A percentile compares a stretch with the other conserved stretches of the same genome.
Evolutionary conservation across 2,888 invertebrate genomes (phyloP).

Genomic region (Rhyacophila evoluta): DNA sequence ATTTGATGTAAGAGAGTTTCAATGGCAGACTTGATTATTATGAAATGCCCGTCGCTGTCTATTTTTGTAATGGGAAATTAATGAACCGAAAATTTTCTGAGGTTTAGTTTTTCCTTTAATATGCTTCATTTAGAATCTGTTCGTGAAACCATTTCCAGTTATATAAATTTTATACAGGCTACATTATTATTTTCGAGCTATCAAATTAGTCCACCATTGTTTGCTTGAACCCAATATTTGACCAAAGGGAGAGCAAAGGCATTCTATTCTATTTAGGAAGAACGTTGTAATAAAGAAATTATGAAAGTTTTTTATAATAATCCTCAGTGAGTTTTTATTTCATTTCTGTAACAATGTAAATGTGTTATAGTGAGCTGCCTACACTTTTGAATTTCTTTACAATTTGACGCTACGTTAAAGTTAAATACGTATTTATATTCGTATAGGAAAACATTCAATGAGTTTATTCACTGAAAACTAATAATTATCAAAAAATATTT

Average conservation of each 20-base stretch:
- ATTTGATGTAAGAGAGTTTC: too few species aligned
- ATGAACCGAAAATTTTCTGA: not conserved
- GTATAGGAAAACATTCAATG: too few species aligned
- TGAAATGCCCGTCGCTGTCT: not conserved
- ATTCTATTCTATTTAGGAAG: not conserved
- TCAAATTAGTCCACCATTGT: slow-evolving; percentile 13
- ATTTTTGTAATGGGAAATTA: not conserved
- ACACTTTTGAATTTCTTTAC: too few species aligned
- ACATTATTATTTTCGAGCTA: not conserved
- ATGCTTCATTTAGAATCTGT: not conserved
- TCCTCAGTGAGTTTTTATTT: too few species aligned
- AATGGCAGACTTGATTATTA: not conserved
- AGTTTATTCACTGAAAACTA: too few species aligned
- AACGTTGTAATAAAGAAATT: not conserved
- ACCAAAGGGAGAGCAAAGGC: not conserved
- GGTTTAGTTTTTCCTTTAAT: not conserved
- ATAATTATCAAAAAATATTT: too few species aligned
- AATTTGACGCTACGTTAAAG: too few species aligned
- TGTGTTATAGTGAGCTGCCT: too few species aligned
- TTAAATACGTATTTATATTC: too few species aligned
- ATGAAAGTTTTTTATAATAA: too few species aligned
- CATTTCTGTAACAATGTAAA: too few species aligned
- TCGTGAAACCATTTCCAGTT: not conserved
- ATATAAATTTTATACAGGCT: not conserved
- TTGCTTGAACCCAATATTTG: not conserved